phyloP scores from a whole-genome alignment of 2,797 vertebrate species.

The Notamacropus eugenii region DNA sequence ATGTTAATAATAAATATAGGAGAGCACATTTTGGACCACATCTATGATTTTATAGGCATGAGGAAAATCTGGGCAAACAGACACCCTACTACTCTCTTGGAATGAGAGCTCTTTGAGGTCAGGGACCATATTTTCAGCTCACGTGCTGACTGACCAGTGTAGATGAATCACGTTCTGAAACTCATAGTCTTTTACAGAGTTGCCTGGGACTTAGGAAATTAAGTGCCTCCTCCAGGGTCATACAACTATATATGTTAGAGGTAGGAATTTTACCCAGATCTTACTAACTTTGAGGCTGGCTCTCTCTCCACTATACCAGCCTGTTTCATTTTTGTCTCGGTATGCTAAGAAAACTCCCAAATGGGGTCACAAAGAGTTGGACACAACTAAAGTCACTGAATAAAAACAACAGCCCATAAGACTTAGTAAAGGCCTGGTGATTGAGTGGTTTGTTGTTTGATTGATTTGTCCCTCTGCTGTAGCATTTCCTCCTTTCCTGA shows the following conservation, averaged over 20 bases:
- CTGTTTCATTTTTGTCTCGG: not conserved
- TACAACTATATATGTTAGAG: not conserved
- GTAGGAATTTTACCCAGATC: not conserved
- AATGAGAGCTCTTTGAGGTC: not conserved
- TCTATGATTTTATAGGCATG: not conserved
- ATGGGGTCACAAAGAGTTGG: not conserved
- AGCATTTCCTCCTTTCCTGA: conserved; percentile 5
- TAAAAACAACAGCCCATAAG: not conserved
- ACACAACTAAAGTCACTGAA: not conserved
- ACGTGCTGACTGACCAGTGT: not conserved
- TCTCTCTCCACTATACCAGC: not conserved
- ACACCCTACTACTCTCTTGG: not conserved
- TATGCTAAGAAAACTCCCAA: not conserved
- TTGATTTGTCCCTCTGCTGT: not conserved
- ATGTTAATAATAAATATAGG: no score
- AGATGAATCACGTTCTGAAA: not conserved
- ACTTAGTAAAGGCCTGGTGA: not conserved
- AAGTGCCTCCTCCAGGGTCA: not conserved
- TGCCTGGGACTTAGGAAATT: not conserved
- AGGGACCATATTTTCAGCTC: not conserved
- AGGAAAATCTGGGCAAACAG: not conserved
- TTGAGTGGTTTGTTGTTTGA: not conserved
- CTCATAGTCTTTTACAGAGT: not conserved
- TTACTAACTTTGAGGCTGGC: not conserved
- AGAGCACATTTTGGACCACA: not conserved